These are phyloP conservation scores for Sphenopsis melanotis DNA, from an alignment of 2,797 vertebrate species.

Conservation along the genomic window DNA sequence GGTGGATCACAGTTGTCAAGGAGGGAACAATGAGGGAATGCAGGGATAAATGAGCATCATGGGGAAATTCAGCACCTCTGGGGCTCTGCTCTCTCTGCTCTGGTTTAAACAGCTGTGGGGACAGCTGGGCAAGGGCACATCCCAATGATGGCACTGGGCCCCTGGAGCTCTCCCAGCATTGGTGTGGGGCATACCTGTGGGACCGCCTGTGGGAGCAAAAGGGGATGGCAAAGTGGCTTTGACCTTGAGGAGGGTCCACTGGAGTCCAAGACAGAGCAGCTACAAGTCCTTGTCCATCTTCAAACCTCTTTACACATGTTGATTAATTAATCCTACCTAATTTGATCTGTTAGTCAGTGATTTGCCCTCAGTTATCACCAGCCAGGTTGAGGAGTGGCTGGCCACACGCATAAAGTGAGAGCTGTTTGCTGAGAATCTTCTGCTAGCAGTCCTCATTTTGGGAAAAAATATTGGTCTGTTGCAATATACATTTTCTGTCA, in stretches of 20 bases:
- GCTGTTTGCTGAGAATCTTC: not conserved
- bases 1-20: not conserved
- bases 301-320: not conserved
- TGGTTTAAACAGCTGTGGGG: accelerated
- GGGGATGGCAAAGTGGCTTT: not conserved
- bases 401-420: accelerated
- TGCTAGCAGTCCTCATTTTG: not conserved
- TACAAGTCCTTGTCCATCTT: not conserved
- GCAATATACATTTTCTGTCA: not conserved
- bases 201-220: not conserved
- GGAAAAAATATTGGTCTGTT: accelerated
- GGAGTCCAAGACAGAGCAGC: not conserved
- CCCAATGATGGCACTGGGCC: accelerated
- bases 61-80: not conserved
- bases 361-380: not conserved
- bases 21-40: accelerated
- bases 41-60: accelerated
- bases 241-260: not conserved
- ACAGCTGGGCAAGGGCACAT: not conserved
- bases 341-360: not conserved
- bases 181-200: accelerated
- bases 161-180: not conserved
- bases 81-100: not conserved
- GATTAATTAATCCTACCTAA: not conserved
- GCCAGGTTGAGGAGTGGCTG: accelerated